Conservation (phyloP, 2,888 invertebrate species). For the Dugesia japonica region DNA sequence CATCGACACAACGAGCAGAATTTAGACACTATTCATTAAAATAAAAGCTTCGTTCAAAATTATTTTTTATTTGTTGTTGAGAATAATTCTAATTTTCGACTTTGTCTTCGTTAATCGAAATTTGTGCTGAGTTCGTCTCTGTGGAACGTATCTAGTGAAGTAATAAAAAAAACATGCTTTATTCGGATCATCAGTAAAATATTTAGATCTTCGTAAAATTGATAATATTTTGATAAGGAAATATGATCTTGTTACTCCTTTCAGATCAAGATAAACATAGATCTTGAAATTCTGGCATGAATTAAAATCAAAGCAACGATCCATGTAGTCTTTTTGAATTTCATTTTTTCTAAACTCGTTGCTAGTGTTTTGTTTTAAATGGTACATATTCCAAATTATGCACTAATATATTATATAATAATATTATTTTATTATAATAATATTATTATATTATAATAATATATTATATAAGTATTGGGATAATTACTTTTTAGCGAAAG, state of each 20-base stretch:
- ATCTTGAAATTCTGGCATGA: neutral
- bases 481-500: too few relatives aligned
- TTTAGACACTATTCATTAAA: too few relatives aligned
- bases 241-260: neutral
- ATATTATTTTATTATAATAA: too few relatives aligned
- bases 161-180: conserved; percentile 83
- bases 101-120: neutral
- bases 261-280: neutral
- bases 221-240: conserved; percentile 66
- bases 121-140: conserved; percentile 78
- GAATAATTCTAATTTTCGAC: too few relatives aligned
- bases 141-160: conserved; percentile 84
- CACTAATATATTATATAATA: too few relatives aligned
- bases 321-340: neutral
- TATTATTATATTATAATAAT: too few relatives aligned
- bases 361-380: neutral
- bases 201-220: conserved; percentile 71
- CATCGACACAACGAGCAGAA: too few relatives aligned
- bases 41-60: too few relatives aligned
- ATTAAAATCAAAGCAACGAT: neutral
- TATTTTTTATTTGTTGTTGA: too few relatives aligned
- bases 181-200: conserved; percentile 71
- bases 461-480: too few relatives aligned
- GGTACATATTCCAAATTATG: neutral
- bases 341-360: neutral